Conservation (phyloP, 2,888 invertebrate species). For the Apamea epomidion region DNA sequence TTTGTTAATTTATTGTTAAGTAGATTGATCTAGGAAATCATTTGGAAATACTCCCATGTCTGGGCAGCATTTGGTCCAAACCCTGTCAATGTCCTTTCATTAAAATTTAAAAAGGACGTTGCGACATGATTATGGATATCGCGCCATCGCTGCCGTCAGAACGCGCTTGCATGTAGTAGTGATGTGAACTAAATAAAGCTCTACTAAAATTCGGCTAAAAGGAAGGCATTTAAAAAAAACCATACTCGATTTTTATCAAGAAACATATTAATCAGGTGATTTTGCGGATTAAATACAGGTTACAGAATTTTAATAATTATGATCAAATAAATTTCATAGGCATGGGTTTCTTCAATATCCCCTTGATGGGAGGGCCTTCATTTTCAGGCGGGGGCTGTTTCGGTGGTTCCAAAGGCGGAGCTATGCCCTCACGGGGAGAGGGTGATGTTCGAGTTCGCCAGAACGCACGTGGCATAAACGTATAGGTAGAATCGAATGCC, state of each 20-base stretch:
- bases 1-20: too few species aligned
- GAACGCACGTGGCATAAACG: slow-evolving; percentile 81
- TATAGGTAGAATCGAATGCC: slow-evolving; percentile 82
- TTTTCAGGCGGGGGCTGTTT: slow-evolving; percentile 71
- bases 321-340: slow-evolving; percentile 85
- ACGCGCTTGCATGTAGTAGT: background rate
- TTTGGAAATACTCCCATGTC: too few species aligned
- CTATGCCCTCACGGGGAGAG: slow-evolving; percentile 68
- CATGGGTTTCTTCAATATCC: slow-evolving; percentile 88
- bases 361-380: slow-evolving; percentile 77
- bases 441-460: slow-evolving; percentile 73
- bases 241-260: background rate
- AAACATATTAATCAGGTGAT: slow-evolving; percentile 34
- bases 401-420: slow-evolving; percentile 78
- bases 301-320: slow-evolving; percentile 1
- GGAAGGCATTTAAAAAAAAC: background rate
- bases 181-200: background rate
- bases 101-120: background rate
- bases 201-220: background rate
- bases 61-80: too few species aligned
- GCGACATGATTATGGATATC: too few species aligned
- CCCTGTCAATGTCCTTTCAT: too few species aligned
- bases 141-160: background rate
- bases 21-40: too few species aligned
- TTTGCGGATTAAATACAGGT: slow-evolving; percentile 34